These are phyloP conservation scores for Terebella lapidaria DNA, from an alignment of 2,888 invertebrate genomes.

Conservation along the genomic window DNA sequence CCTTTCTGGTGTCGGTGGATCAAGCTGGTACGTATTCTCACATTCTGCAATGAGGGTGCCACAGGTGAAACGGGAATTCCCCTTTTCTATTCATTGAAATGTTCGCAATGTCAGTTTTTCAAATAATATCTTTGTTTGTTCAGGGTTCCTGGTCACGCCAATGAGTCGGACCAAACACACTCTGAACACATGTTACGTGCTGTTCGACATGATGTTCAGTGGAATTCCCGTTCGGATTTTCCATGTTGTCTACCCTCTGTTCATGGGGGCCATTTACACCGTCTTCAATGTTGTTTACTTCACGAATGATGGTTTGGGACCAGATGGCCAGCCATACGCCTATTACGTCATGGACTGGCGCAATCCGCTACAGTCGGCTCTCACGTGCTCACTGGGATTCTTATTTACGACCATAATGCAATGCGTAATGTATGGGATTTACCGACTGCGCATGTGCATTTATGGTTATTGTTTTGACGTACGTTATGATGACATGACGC, in stretches of 20 bases:
- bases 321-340: constrained; percentile 37
- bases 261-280: constrained; percentile 39
- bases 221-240: constrained; percentile 41
- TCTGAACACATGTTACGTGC: constrained; percentile 36
- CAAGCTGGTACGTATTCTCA: constrained; percentile 9
- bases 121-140: too few species aligned
- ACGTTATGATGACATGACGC: background rate
- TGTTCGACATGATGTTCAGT: constrained; percentile 36
- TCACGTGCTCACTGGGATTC: constrained; percentile 39
- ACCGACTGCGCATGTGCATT: constrained; percentile 3
- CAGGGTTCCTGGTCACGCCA: constrained; percentile 33
- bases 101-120: too few species aligned
- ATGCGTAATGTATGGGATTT: constrained; percentile 8
- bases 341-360: constrained; percentile 46
- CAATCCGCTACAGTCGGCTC: constrained; percentile 37
- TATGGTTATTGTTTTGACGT: background rate
- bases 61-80: too few species aligned
- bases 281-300: constrained; percentile 46
- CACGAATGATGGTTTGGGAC: constrained; percentile 36
- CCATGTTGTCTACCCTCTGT: constrained; percentile 40
- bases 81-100: too few species aligned
- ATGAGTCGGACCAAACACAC: constrained; percentile 43
- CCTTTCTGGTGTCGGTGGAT: constrained; percentile 34
- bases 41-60: too few species aligned
- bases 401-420: constrained; percentile 24